Evolutionary conservation across 2,797 vertebrate species (phyloP), one percentile per base, ranked within the genome.

Genomic region (Bufotes viridis): DNA sequence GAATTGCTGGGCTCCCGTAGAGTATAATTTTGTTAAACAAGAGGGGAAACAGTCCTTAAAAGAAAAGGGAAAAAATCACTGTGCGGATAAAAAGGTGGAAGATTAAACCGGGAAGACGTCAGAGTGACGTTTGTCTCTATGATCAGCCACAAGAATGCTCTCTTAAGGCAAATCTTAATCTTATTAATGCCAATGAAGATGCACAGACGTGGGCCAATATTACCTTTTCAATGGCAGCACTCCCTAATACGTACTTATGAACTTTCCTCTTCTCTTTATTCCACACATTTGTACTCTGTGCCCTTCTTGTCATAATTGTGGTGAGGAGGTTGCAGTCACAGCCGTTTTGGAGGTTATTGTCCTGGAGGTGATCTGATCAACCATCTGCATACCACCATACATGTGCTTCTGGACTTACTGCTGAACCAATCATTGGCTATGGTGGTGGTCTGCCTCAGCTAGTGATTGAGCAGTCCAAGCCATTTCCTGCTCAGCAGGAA

Each of bases 1-100:
- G 76, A 88, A 84, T 88, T 88, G 65, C 55, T 13, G 55, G 51
- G 55, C 61, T 76, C 87, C 75, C 5, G 76, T 72, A 53, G 74
- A 49, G 87, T 11, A 3, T 80, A 79, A 84, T 88, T 84, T 63
- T 80, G 75, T 88, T 84, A 72, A 74, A 84, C 65, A 80, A 84
- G 87, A 81, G 61, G 34, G 79, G 60, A 81, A 72, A 67, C 10
- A 79, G 81, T 84, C 65, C 49, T 53, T 60, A 76, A 63, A 69
- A 72, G 76, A 81, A 60, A 53, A 79, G 69, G 49, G 49, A 78
- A 65, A 81, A 65, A 34, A 65, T 81, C 18, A 49, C 34, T 65
- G 10, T 8, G 34, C 8, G 34, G 12, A 63, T 13, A 61, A 81
- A 60, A n/a, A 53, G 34, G 34, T 6, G n/a, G 22, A 65, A 81